Percentiles rank a stretch among this genome's conserved stretches.
These are phyloP conservation scores for Apaloderma vittatum DNA, from an alignment of 2,113 vertebrate genomes.

Conservation along the genomic window DNA sequence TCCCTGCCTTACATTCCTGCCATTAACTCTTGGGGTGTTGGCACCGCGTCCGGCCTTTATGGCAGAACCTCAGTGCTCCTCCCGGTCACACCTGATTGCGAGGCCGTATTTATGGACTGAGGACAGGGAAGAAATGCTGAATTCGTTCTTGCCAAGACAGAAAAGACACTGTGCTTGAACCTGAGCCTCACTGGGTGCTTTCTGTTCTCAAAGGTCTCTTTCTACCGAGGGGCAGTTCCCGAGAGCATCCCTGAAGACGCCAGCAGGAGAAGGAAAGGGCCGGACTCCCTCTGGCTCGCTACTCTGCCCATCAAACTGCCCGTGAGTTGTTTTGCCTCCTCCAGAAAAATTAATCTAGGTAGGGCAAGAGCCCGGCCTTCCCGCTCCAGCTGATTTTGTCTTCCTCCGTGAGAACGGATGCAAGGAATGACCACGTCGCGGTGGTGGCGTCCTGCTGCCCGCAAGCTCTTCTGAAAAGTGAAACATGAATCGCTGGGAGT, in stretches of 20 bases:
- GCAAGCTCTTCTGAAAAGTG: neutral
- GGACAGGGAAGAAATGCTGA: neutral
- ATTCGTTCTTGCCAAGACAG: neutral
- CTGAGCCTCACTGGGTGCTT: neutral
- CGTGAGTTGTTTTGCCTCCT: constrained; percentile 72
- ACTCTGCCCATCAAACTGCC: constrained; percentile 93
- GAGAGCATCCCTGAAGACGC: constrained; percentile 86
- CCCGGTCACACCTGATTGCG: neutral
- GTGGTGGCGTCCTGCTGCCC: neutral
- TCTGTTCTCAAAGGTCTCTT: constrained; percentile 89
- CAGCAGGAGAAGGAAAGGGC: constrained; percentile 84
- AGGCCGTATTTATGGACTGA: neutral
- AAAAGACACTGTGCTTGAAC: neutral
- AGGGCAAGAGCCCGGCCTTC: neutral
- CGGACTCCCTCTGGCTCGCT: constrained; percentile 89
- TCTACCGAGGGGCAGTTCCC: constrained; percentile 91
- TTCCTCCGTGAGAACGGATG: neutral
- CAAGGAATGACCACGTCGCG: neutral
- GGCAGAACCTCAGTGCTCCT: neutral
- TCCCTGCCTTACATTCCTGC: neutral
- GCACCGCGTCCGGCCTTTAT: neutral
- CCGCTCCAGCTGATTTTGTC: neutral
- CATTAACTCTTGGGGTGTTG: neutral
- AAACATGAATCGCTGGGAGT: neutral
- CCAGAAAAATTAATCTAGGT: neutral